Percentiles rank a stretch among this genome's conserved stretches.
Conservation (phyloP, 2,797 vertebrate species). For the Eidolon dupreanum region DNA sequence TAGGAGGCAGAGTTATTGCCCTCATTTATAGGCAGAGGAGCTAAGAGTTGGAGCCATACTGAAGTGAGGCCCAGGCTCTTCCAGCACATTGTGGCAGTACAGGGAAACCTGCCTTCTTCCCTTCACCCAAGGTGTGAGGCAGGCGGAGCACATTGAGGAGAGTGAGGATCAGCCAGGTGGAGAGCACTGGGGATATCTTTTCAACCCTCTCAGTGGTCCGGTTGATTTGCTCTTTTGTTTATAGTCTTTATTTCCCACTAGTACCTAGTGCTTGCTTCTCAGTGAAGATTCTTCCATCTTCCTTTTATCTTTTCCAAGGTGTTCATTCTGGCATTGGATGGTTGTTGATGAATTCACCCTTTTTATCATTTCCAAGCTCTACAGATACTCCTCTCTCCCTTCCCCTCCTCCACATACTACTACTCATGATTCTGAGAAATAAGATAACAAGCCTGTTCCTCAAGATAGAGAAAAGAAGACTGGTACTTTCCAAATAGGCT, state of each 20-base stretch:
- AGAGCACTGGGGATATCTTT: not conserved
- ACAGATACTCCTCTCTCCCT: not conserved
- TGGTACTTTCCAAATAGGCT: not conserved
- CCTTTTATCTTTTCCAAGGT: not conserved
- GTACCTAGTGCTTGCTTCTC: not conserved
- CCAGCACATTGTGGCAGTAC: accelerated
- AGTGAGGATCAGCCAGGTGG: not conserved
- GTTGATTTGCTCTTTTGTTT: not conserved
- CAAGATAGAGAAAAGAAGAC: not conserved
- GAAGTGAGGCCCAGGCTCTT: not conserved
- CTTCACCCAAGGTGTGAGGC: not conserved
- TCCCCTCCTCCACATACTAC: too few relatives aligned
- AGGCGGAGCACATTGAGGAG: not conserved
- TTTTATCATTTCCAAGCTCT: not conserved
- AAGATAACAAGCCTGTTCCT: not conserved
- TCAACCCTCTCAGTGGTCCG: not conserved
- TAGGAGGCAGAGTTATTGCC: not conserved
- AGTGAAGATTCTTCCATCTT: not conserved
- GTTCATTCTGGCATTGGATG: not conserved
- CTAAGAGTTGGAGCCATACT: not conserved
- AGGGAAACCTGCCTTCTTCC: not conserved
- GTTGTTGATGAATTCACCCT: not conserved
- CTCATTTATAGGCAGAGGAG: not conserved
- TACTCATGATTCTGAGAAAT: not conserved
- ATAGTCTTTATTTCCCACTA: not conserved